Evolutionary conservation across 2,888 invertebrate genomes (phyloP), one percentile per base, ranked within the genome.

Genomic region (Julus scanicus): DNA sequence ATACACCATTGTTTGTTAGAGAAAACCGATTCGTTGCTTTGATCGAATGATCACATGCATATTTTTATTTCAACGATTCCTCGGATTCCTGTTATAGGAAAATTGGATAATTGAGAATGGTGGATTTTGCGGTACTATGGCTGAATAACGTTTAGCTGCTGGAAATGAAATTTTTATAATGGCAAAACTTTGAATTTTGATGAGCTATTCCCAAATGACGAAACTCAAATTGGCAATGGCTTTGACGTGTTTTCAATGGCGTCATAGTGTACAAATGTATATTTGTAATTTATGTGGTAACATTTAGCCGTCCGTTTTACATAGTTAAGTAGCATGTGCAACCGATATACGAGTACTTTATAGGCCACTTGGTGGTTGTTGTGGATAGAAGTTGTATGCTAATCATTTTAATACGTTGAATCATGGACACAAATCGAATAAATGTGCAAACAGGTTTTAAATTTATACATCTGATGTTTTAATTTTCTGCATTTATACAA

Each of bases 281-380:
- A 63, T 63, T 63, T 63, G 63, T 63, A 63, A 63, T 63, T 63
- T 63, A 63, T 63, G 63, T 63, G 63, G 63, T 63, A 63, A 63
- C 63, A 63, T 63, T n/a, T 63, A 63, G 63, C 63, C 63, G 63
- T 63, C 63, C 63, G 63, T 63, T 63, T 63, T 63, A 20, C 63
- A 63, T 63, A 63, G 20, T n/a, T 63, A 63, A n/a, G 63, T 63
- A 63, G 63, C 63, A 63, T 63, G 63, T 63, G 17, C 63, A n/a
- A 63, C 63, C 63, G 6, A 63, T n/a, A 63, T 63, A 63, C 5
- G n/a, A 63, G 63, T 63, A 63, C 63, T 63, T 63, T 63, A 20
- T 63, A 63, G 63, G 63, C 63, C 63, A 63, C 63, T 63, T 63
- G 63, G 63, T 63, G 63, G 63, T 63, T 63, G 63, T 63, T 63